Evolutionary conservation across 2,888 invertebrate species (phyloP).

Genomic region (Cremastinae sp.): DNA sequence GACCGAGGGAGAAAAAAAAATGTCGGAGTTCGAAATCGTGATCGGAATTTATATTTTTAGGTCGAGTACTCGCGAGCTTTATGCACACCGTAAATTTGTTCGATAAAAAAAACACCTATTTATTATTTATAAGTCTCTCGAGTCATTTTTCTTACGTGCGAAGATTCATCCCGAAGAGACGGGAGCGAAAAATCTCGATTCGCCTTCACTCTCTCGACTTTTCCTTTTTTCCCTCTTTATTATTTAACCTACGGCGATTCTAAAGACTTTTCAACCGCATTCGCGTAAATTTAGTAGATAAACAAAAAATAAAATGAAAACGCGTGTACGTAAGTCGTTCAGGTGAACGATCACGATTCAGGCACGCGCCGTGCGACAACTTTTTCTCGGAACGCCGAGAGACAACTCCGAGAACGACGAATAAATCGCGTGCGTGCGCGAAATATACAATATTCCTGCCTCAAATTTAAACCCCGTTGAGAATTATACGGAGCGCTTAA

Average conservation of each 20-base stretch:
- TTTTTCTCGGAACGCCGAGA: slow-evolving; percentile 55
- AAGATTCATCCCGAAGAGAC: background rate
- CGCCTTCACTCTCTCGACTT: too few relatives aligned
- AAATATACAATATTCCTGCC: slow-evolving; percentile 46
- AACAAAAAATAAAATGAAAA: background rate
- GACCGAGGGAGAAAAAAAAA: slow-evolving; percentile 20
- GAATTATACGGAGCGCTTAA: slow-evolving; percentile 60
- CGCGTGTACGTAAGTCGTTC: slow-evolving; percentile 36
- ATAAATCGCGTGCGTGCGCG: slow-evolving; percentile 52
- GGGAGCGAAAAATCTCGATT: too few relatives aligned
- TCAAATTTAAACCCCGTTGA: slow-evolving; percentile 19
- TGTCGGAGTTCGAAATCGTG: slow-evolving; percentile 50
- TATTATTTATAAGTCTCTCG: slow-evolving; percentile 55
- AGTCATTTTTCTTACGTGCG: slow-evolving; percentile 18
- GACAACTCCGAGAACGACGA: slow-evolving; percentile 38
- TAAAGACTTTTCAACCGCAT: too few relatives aligned
- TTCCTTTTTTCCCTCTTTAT: too few relatives aligned
- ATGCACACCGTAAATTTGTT: slow-evolving; percentile 39
- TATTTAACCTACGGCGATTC: too few relatives aligned
- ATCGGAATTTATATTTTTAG: slow-evolving; percentile 13
- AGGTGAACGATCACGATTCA: slow-evolving; percentile 55
- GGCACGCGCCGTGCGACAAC: slow-evolving; percentile 58
- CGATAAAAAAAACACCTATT: slow-evolving; percentile 45
- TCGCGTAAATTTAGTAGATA: too few relatives aligned
- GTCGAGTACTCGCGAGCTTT: background rate